Evolutionary conservation across 2,888 invertebrate species (phyloP).

Genomic region (Cyrtodaria siliqua): DNA sequence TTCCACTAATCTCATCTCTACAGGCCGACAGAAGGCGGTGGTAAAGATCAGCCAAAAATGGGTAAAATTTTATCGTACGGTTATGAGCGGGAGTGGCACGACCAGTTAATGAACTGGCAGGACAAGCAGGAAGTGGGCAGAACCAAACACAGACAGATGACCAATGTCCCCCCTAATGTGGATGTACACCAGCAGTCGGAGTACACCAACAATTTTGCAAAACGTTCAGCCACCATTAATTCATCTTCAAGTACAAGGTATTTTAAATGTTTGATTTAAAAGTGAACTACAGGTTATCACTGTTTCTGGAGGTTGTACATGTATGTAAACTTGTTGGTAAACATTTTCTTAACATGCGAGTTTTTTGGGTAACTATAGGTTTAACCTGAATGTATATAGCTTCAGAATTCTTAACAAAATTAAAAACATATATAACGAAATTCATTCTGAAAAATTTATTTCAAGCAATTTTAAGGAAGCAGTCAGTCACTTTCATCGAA

Average conservation of each 20-base stretch:
- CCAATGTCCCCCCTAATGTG: conserved; percentile 34
- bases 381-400: too few relatives aligned
- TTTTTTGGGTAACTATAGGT: too few relatives aligned
- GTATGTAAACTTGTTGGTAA: too few relatives aligned
- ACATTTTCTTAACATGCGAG: too few relatives aligned
- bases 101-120: conserved; percentile 67
- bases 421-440: too few relatives aligned
- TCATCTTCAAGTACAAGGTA: conserved; percentile 29
- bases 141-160: conserved; percentile 53
- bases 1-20: not conserved
- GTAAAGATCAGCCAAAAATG: conserved; percentile 65
- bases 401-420: too few relatives aligned
- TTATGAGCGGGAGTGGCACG: conserved; percentile 77
- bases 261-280: conserved; percentile 2
- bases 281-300: too few relatives aligned
- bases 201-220: conserved; percentile 61
- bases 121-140: conserved; percentile 64
- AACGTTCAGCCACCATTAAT: conserved; percentile 35
- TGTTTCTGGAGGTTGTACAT: too few relatives aligned
- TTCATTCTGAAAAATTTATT: too few relatives aligned
- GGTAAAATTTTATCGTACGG: conserved; percentile 72
- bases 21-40: conserved; percentile 30
- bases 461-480: too few relatives aligned
- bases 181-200: conserved; percentile 47
- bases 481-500: too few relatives aligned